Evolutionary conservation across 2,113 vertebrate genomes (phyloP), one percentile per base, ranked within the genome.

Genomic region (Dromaius novaehollandiae): DNA sequence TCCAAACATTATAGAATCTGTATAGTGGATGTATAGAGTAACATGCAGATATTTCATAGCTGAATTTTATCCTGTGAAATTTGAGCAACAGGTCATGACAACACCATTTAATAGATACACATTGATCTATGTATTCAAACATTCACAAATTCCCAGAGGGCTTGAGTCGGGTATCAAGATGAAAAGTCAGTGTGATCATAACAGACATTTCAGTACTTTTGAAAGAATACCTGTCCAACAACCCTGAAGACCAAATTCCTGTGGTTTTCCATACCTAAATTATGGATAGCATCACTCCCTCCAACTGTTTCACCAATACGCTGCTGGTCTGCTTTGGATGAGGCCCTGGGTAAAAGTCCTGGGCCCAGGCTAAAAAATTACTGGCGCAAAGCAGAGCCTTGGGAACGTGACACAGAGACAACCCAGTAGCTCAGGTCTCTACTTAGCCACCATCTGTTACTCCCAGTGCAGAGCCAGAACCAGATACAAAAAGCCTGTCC

Each of bases 391-490:
- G 34, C 17, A 34, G 61, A 58, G 36, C 40, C n/a, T 15, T 60
- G 36, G 17, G 53, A 66, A 5, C 2, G 0, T 0, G 6, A 36
- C 26, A 14, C 21, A 75, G 19, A 73, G 44, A 14, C 25, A 79
- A 6, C 4, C 5, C 25, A 28, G 32, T 3, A 74, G 65, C 40
- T 50, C 22, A n/a, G 48, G 8, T 65, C 69, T 61, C 60, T 44
- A 15, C 55, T n/a, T 20, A 58, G 30, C 5, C 58, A 60, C 77
- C 34, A 80, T 26, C 20, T 50, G 17, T 25, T 38, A 36, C 0
- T 0, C 7, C 7, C 9, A 6, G 5, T 3, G 55, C 34, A 70
- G 75, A 70, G 36, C 30, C 51, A 61, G 38, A 16, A 34, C 1
- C 19, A n/a, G 25, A 68, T 10, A 22, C 28, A 58, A 81, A 51